Percentiles rank a stretch among this genome's conserved stretches.
phyloP scores from a whole-genome alignment of 2,797 vertebrate genomes.

The Dromococcyx pavoninus region DNA sequence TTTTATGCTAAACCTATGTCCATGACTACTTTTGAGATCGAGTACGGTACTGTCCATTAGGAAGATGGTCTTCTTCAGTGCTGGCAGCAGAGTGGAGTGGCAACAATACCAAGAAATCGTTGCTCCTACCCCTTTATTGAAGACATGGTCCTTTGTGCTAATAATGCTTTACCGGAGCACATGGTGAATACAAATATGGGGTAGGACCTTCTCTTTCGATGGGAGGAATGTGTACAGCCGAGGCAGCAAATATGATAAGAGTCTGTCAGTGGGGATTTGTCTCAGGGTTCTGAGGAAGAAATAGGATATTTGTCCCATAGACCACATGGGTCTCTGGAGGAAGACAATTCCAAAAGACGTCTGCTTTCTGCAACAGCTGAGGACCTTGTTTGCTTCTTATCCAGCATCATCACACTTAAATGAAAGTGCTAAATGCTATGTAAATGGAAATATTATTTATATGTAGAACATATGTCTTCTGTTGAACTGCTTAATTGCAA shows the following conservation, averaged over 20 bases:
- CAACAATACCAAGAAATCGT: neutral
- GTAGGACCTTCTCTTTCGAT: neutral
- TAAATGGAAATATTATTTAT: slow-evolving; percentile 1
- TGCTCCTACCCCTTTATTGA: neutral
- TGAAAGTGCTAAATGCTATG: neutral
- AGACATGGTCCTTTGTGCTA: neutral
- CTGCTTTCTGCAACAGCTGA: neutral
- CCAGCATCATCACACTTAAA: neutral
- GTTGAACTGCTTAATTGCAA: slow-evolving; percentile 17
- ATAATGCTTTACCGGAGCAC: neutral
- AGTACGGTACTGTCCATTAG: neutral
- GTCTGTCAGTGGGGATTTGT: neutral
- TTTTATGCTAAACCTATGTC: neutral
- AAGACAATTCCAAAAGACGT: neutral
- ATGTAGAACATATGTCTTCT: neutral
- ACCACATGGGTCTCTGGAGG: neutral
- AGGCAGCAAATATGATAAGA: neutral
- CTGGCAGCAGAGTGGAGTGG: neutral
- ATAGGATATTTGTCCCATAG: neutral
- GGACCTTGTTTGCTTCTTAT: neutral
- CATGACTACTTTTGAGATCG: neutral
- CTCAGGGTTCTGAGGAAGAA: neutral
- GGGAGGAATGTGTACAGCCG: neutral
- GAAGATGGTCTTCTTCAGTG: neutral
- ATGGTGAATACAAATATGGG: neutral